These are phyloP conservation scores for Garra rufa DNA, from an alignment of 2,113 vertebrate species.

Conservation along the genomic window DNA sequence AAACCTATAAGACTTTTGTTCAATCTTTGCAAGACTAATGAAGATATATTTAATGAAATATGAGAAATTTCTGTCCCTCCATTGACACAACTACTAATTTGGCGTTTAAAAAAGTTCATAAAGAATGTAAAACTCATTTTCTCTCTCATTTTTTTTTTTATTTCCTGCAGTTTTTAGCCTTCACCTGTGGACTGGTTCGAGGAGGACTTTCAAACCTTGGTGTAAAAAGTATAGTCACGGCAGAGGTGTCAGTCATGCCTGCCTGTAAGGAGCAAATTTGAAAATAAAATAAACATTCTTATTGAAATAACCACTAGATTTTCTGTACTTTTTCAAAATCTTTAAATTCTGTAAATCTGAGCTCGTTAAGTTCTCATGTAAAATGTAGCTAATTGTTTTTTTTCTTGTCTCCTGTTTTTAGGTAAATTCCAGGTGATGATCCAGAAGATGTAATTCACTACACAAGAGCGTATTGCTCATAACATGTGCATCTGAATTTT, in stretches of 20 bases:
- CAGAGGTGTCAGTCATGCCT: constrained; percentile 95
- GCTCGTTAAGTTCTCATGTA: not conserved
- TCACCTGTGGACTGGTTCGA: constrained; percentile 94
- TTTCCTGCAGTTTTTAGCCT: constrained; percentile 88
- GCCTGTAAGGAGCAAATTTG: constrained; percentile 81
- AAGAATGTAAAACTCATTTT: not conserved
- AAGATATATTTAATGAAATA: too few species aligned
- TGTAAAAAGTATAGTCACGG: constrained; percentile 95
- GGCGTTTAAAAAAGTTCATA: not conserved
- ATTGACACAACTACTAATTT: not conserved
- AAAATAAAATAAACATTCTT: not conserved
- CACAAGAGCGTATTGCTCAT: constrained; percentile 26
- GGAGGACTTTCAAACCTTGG: constrained; percentile 90
- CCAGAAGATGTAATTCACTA: constrained; percentile 85
- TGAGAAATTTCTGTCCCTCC: not conserved
- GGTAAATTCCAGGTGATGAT: constrained; percentile 99
- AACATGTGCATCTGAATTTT: constrained; percentile 31
- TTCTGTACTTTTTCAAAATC: not conserved
- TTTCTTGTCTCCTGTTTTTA: constrained; percentile 61
- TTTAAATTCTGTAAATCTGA: not conserved
- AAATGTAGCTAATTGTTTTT: not conserved
- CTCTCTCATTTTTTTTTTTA: not conserved
- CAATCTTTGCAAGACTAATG: too few species aligned
- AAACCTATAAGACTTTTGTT: not conserved
- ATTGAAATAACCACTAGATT: not conserved